A percentile compares a stretch with the other conserved stretches of the same genome.
phyloP scores from a whole-genome alignment of 2,888 invertebrate species.

The Sericinus montela region DNA sequence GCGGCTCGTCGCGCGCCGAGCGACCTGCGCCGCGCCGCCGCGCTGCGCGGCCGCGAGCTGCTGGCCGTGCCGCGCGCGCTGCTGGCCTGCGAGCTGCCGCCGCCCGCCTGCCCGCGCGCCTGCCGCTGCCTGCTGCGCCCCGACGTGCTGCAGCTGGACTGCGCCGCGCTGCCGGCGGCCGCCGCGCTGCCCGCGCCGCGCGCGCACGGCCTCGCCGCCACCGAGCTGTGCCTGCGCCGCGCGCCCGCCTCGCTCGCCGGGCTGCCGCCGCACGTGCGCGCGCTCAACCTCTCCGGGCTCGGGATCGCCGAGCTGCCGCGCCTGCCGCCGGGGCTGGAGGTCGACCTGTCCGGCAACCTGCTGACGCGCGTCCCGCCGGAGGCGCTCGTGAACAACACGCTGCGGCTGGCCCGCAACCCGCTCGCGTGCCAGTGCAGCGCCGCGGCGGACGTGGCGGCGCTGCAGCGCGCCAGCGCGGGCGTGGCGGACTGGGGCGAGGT shows the following conservation, averaged over 20 bases:
- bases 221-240: conserved; percentile 11
- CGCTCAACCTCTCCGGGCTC: conserved; percentile 24
- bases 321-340: conserved; percentile 1
- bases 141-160: conserved; percentile 1
- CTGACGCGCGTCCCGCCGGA: conserved; percentile 21
- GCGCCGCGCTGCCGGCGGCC: neutral
- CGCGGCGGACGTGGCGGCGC: conserved; percentile 13
- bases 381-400: conserved; percentile 13
- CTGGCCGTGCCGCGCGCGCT: neutral
- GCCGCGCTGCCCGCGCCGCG: neutral
- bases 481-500: conserved; percentile 25
- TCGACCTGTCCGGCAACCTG: conserved; percentile 27
- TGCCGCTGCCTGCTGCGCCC: conserved; percentile 21
- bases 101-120: conserved; percentile 5
- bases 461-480: conserved; percentile 2
- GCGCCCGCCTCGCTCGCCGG: neutral
- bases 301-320: conserved; percentile 19
- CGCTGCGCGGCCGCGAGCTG: conserved; percentile 13
- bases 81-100: conserved; percentile 15
- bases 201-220: neutral
- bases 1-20: conserved; percentile 3
- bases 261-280: conserved; percentile 10
- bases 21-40: conserved; percentile 18
- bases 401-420: conserved; percentile 28
- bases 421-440: conserved; percentile 29